A percentile compares a stretch with the other conserved stretches of the same genome.
These are phyloP conservation scores for Amphipoea oculea DNA, from an alignment of 2,888 invertebrate genomes.

Conservation along the genomic window DNA sequence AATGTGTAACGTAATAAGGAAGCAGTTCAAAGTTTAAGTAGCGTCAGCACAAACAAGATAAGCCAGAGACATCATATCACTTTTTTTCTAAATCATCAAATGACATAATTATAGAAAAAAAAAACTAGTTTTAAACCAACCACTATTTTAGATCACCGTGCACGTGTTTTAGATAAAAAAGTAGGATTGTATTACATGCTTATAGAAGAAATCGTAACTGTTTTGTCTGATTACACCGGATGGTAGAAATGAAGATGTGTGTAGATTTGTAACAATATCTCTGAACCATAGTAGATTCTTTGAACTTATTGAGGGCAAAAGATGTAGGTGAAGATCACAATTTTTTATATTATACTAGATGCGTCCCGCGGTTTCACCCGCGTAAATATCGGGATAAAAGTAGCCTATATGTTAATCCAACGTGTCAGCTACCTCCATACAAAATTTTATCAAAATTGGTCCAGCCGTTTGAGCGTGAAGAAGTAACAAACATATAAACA, in stretches of 20 bases:
- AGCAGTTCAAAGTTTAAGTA: constrained; percentile 58
- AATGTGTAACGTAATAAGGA: neutral
- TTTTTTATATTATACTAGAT: no score
- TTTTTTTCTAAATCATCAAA: constrained; percentile 70
- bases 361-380: no score
- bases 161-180: constrained; percentile 31
- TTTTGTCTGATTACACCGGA: constrained; percentile 21
- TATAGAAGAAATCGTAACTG: constrained; percentile 42
- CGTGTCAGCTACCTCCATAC: no score
- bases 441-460: no score
- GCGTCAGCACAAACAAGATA: constrained; percentile 28
- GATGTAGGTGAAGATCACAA: neutral
- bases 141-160: constrained; percentile 26
- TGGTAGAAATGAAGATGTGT: neutral
- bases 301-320: neutral
- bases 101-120: constrained; percentile 79
- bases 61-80: constrained; percentile 68
- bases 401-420: no score
- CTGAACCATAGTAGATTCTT: constrained; percentile 8
- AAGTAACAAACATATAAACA: no score
- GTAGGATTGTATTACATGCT: constrained; percentile 38
- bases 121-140: constrained; percentile 53
- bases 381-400: no score
- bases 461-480: no score
- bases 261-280: constrained; percentile 2